Conservation (phyloP, 1,140 invertebrate species). For the Zaprionus taronus region DNA sequence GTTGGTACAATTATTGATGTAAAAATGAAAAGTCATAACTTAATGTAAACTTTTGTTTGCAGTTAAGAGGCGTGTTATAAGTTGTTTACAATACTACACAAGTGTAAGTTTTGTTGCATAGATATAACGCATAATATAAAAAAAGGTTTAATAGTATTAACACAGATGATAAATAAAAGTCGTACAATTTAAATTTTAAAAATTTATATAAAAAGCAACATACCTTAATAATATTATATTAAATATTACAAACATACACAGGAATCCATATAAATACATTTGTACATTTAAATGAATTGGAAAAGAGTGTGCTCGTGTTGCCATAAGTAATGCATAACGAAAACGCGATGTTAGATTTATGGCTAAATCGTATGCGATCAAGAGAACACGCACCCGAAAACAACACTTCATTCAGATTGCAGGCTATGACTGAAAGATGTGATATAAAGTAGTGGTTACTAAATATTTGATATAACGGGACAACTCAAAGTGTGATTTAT, state of each 20-base stretch:
- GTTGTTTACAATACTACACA: too few species aligned
- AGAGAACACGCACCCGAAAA: constrained; percentile 17
- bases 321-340: constrained; percentile 9
- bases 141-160: too few species aligned
- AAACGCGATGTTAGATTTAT: constrained; percentile 19
- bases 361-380: constrained; percentile 1
- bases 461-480: not conserved
- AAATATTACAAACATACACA: not conserved
- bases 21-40: not conserved
- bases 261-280: not conserved
- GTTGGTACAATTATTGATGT: not conserved
- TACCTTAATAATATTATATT: not conserved
- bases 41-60: not conserved
- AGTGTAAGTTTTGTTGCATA: too few species aligned
- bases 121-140: too few species aligned
- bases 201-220: too few species aligned
- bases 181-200: not conserved
- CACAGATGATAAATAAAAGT: not conserved
- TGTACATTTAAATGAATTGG: not conserved
- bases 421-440: constrained; percentile 5
- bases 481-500: not conserved
- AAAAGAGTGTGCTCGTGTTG: not conserved
- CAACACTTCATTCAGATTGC: not conserved
- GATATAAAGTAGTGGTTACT: not conserved
- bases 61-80: not conserved